Conservation (phyloP, 2,797 vertebrate species). For the Holocentrus rufus region DNA sequence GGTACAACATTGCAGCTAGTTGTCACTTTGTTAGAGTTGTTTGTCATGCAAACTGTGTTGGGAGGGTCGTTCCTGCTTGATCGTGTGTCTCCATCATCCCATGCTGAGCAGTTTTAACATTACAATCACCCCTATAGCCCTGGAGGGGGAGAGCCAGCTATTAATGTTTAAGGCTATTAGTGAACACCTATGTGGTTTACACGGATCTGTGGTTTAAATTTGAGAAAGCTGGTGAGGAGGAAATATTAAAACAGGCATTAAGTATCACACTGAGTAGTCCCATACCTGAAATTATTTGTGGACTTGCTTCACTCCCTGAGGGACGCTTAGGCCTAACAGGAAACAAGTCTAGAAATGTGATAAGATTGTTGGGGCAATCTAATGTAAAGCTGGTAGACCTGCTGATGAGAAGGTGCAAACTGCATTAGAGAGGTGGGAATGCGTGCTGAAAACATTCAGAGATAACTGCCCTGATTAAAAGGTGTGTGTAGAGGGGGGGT, state of each 20-base stretch:
- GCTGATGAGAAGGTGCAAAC: constrained; percentile 65
- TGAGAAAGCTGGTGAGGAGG: background rate
- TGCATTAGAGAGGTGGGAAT: constrained; percentile 72
- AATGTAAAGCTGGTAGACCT: constrained; percentile 36
- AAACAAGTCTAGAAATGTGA: constrained; percentile 32
- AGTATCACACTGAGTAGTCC: too few relatives aligned
- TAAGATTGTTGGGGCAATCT: constrained; percentile 27
- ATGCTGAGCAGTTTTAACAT: constrained; percentile 78
- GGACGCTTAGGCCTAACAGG: constrained; percentile 27
- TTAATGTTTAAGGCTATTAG: constrained; percentile 27
- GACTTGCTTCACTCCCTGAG: background rate
- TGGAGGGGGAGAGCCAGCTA: constrained; percentile 1
- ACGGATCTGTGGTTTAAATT: constrained; percentile 12
- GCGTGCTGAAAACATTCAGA: constrained; percentile 50
- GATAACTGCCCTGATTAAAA: constrained; percentile 69
- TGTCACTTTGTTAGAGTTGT: constrained; percentile 68
- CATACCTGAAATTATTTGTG: background rate
- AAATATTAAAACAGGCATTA: background rate
- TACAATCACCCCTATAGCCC: constrained; percentile 71
- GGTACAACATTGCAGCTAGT: constrained; percentile 55
- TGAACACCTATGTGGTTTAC: constrained; percentile 11
- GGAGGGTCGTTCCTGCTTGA: constrained; percentile 71
- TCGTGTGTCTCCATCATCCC: constrained; percentile 77
- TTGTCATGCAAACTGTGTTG: constrained; percentile 77
- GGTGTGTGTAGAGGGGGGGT: constrained; percentile 69